phyloP scores from a whole-genome alignment of 2,888 invertebrate species.

The Drosophila testacea region DNA sequence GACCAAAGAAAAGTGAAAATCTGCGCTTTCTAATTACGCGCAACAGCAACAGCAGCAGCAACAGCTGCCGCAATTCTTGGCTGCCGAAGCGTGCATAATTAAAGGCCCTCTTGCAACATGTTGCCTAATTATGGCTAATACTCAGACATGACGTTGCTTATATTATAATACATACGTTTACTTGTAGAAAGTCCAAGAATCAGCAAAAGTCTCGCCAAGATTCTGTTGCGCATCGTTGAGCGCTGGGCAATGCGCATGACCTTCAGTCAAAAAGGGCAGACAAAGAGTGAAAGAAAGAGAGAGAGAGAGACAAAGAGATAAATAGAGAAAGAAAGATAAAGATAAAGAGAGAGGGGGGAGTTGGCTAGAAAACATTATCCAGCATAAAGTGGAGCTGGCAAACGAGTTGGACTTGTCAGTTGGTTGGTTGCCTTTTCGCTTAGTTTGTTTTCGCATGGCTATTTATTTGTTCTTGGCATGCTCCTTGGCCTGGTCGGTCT shows the following conservation, averaged over 20 bases:
- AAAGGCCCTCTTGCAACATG: conserved; percentile 49
- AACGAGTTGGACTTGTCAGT: conserved; percentile 50
- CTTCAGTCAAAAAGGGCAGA: conserved; percentile 40
- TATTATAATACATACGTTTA: background rate
- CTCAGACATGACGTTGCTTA: conserved; percentile 41
- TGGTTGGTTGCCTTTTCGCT: conserved; percentile 40
- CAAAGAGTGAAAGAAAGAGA: background rate
- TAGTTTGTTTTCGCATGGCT: conserved; percentile 56
- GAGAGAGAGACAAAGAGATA: background rate
- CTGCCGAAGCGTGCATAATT: conserved; percentile 74
- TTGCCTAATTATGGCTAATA: conserved; percentile 74
- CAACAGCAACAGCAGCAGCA: conserved; percentile 15
- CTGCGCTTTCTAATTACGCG: conserved; percentile 72
- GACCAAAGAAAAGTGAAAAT: conserved; percentile 73
- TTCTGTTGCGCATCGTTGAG: conserved; percentile 45
- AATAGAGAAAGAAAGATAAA: background rate
- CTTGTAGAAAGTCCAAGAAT: conserved; percentile 39
- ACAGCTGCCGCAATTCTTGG: conserved; percentile 44
- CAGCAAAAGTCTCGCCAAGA: conserved; percentile 11
- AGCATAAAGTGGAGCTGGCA: conserved; percentile 27
- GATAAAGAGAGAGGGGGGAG: background rate
- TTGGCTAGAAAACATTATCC: conserved; percentile 18
- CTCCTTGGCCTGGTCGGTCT: conserved; percentile 43
- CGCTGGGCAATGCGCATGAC: conserved; percentile 51
- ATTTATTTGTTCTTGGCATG: conserved; percentile 68